Evolutionary conservation across 2,888 invertebrate genomes (phyloP), one percentile per base, ranked within the genome.

Genomic region (Zygogramma bicolorata): DNA sequence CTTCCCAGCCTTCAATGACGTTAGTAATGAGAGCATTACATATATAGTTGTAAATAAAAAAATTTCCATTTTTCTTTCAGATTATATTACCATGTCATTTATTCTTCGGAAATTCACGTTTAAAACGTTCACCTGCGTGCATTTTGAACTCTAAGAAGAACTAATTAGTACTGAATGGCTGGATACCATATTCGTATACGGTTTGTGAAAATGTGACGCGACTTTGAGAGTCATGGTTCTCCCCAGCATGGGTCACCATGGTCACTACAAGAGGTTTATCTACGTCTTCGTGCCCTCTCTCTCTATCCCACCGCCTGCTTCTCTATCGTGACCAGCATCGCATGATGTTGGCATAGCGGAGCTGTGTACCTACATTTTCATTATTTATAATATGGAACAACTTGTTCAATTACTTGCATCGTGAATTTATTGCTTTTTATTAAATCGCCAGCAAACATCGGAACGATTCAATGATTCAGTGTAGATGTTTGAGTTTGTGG

Each of bases 121-220:
- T n/a, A n/a, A n/a, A n/a, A n/a, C n/a, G n/a, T n/a, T n/a, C n/a
- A n/a, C n/a, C n/a, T n/a, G n/a, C n/a, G n/a, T n/a, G n/a, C n/a
- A n/a, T n/a, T n/a, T n/a, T n/a, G n/a, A n/a, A n/a, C n/a, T n/a
- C n/a, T n/a, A 18, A 42, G 42, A 42, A 42, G 5, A 18, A 6
- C 46, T 20, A 20, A 46, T 46, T 15, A 20, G 18, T 46, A 46
- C 8, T 15, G 20, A 74, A 75, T 74, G 67, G 75, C 70, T 71
- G 74, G 75, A 75, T 75, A 73, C 75, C 70, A 67, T 65, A 68
- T 70, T 77, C 72, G 70, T 72, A 75, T 77, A 72, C 75, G 62
- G 66, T 79, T 80, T 78, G 76, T 79, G 76, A 78, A 80, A 79
- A 77, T 77, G 73, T 72, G 76, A 65, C 60, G 71, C 73, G 68